These are phyloP conservation scores for Tragelaphus oryx DNA, from an alignment of 2,797 vertebrate genomes.

Conservation along the genomic window DNA sequence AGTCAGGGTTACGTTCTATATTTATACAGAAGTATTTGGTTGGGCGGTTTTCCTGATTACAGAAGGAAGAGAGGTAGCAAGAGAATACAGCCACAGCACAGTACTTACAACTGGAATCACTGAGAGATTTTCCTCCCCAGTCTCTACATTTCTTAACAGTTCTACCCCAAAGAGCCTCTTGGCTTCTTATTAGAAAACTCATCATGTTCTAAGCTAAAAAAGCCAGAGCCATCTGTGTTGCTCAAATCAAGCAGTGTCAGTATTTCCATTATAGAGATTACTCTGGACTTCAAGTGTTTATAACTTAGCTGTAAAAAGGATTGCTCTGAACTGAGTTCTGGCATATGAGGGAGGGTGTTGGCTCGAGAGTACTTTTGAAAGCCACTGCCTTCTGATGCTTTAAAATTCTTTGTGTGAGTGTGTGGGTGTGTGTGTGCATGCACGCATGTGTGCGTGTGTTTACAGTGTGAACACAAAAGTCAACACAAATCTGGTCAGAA, in stretches of 20 bases:
- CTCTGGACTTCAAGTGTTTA: constrained; percentile 49
- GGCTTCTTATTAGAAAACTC: constrained; percentile 55
- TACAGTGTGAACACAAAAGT: constrained; percentile 53
- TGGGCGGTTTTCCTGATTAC: not conserved
- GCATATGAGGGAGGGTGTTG: constrained; percentile 17
- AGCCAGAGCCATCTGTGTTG: constrained; percentile 38
- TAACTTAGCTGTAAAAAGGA: constrained; percentile 34
- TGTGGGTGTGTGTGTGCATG: not conserved
- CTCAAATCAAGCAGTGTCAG: constrained; percentile 43
- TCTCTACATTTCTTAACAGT: constrained; percentile 39
- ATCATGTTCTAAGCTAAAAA: constrained; percentile 41
- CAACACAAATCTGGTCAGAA: constrained; percentile 62
- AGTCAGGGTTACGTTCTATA: not conserved
- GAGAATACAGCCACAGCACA: not conserved
- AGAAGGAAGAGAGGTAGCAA: not conserved
- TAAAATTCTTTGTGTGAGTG: constrained; percentile 15
- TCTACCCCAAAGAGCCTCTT: constrained; percentile 26
- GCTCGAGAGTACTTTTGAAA: constrained; percentile 30
- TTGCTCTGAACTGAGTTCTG: constrained; percentile 39
- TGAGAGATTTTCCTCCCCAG: not conserved
- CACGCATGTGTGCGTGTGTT: not conserved
- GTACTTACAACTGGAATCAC: constrained; percentile 9
- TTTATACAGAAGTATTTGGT: not conserved
- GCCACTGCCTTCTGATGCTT: constrained; percentile 25
- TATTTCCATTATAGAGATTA: constrained; percentile 56